Conservation (phyloP, 2,888 invertebrate genomes). For the Parascotia fuliginaria region DNA sequence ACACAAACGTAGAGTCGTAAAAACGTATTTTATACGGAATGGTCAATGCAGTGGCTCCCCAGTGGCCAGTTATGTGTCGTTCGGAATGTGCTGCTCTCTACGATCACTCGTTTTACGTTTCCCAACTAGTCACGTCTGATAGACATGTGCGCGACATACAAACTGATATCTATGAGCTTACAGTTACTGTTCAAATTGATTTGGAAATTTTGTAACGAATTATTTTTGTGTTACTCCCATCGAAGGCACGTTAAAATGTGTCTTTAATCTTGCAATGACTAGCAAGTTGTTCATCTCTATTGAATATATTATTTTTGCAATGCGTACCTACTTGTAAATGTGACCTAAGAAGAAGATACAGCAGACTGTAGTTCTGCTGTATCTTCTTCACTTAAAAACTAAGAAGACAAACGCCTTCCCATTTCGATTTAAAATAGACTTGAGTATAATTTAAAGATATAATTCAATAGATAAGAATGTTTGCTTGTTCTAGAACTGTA, state of each 20-base stretch:
- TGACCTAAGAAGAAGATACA: too few species aligned
- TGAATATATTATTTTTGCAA: too few species aligned
- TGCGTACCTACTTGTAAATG: too few species aligned
- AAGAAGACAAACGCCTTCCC: too few species aligned
- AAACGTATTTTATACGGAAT: conserved; percentile 64
- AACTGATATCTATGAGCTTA: neutral
- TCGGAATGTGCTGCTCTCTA: conserved; percentile 42
- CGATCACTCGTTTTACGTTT: conserved; percentile 42
- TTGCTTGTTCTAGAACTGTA: neutral
- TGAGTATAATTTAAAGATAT: too few species aligned
- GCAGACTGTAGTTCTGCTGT: too few species aligned
- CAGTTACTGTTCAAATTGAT: neutral
- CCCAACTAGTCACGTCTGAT: conserved; percentile 29
- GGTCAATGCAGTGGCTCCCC: conserved; percentile 60
- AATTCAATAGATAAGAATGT: too few species aligned
- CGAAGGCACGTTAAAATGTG: too few species aligned
- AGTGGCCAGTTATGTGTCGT: conserved; percentile 55
- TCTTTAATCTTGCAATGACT: too few species aligned
- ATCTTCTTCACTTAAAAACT: too few species aligned
- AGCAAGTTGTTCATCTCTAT: too few species aligned
- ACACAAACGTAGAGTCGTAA: conserved; percentile 48
- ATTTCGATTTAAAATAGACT: too few species aligned
- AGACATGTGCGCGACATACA: conserved; percentile 7
- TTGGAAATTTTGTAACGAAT: neutral
- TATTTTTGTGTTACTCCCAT: neutral